Evolutionary conservation across 2,888 invertebrate genomes (phyloP).

Genomic region (Thecophora atra): DNA sequence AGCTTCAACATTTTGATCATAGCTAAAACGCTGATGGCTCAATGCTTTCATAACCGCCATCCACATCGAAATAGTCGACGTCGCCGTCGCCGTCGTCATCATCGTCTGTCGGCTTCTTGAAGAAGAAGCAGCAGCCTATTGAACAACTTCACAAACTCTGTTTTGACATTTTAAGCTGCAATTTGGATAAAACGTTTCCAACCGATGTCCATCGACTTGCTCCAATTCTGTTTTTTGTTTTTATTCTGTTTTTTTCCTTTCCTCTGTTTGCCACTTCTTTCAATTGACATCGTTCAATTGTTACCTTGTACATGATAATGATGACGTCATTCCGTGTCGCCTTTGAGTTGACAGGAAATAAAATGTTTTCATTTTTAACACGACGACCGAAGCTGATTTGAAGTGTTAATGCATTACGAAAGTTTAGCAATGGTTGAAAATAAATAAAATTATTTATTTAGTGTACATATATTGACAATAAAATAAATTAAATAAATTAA

Average conservation of each 20-base stretch:
- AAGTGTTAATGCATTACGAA: constrained; percentile 2
- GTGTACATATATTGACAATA: too few relatives aligned
- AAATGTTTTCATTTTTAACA: constrained; percentile 22
- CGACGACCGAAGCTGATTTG: not conserved
- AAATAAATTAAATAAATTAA: too few relatives aligned
- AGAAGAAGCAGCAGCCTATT: not conserved
- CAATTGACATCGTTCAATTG: not conserved
- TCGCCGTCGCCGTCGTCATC: not conserved
- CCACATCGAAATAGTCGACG: not conserved
- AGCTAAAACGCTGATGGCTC: constrained; percentile 36
- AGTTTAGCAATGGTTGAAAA: too few relatives aligned
- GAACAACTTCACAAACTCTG: constrained; percentile 43
- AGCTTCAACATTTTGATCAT: constrained; percentile 37
- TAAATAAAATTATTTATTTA: too few relatives aligned
- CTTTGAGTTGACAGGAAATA: constrained; percentile 46
- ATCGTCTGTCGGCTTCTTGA: not conserved
- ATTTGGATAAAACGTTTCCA: constrained; percentile 56
- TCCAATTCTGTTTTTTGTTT: constrained; percentile 52
- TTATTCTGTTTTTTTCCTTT: constrained; percentile 44
- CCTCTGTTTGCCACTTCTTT: constrained; percentile 46
- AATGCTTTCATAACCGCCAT: constrained; percentile 15
- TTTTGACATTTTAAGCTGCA: constrained; percentile 58
- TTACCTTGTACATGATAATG: too few relatives aligned
- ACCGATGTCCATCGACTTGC: constrained; percentile 49
- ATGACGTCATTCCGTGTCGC: not conserved